Evolutionary conservation across 1,140 invertebrate species (phyloP).

Genomic region (Plectrocnemia conspersa): DNA sequence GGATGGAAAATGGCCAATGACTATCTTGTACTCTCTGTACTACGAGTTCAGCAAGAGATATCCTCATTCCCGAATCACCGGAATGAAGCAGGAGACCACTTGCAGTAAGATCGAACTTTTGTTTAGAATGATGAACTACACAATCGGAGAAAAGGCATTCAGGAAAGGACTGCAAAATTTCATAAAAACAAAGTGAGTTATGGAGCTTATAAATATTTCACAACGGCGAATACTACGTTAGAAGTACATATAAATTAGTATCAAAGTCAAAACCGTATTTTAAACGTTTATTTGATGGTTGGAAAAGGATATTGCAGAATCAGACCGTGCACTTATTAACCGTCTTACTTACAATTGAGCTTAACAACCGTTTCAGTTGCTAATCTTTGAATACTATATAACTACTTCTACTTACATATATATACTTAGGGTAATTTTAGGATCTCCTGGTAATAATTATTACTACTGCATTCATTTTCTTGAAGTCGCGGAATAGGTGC

Average conservation of each 20-base stretch:
- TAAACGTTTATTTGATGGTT: too few relatives aligned
- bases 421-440: too few relatives aligned
- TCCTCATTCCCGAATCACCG: conserved; percentile 65
- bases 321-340: too few relatives aligned
- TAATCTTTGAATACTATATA: neutral
- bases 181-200: conserved; percentile 55
- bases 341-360: too few relatives aligned
- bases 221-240: too few relatives aligned
- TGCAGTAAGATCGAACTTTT: conserved; percentile 77
- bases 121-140: conserved; percentile 88
- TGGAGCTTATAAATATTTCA: too few relatives aligned
- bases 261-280: too few relatives aligned
- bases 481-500: too few relatives aligned
- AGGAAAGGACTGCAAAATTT: conserved; percentile 68
- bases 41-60: conserved; percentile 70
- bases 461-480: too few relatives aligned
- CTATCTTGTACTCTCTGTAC: conserved; percentile 66
- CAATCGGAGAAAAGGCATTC: conserved; percentile 75
- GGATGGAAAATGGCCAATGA: conserved; percentile 72
- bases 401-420: neutral
- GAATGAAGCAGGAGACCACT: conserved; percentile 66
- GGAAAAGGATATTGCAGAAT: too few relatives aligned
- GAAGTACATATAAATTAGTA: too few relatives aligned
- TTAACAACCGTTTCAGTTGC: neutral
- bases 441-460: too few relatives aligned